Percentiles rank a stretch among this genome's conserved stretches.
These are phyloP conservation scores for Brienomyrus brachyistius DNA, from an alignment of 2,113 vertebrate genomes.

Conservation along the genomic window DNA sequence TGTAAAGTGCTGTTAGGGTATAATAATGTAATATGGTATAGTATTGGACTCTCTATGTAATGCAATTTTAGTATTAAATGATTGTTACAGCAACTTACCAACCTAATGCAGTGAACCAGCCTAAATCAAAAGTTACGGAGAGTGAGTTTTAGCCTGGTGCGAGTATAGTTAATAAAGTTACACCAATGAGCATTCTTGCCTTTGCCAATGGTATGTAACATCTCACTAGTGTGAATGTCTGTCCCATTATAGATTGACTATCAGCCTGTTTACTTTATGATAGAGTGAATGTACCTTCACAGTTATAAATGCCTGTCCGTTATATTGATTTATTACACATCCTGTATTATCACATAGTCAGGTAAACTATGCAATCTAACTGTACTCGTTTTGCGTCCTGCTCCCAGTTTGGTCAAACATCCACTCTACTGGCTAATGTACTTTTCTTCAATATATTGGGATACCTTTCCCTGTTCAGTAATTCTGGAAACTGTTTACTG, in stretches of 20 bases:
- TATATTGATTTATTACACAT: neutral
- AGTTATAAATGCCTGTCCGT: neutral
- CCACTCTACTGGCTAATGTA: neutral
- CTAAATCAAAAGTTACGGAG: neutral
- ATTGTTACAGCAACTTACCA: neutral
- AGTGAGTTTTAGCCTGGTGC: neutral
- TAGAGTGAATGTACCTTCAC: neutral
- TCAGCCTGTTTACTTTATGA: neutral
- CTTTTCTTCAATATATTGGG: neutral
- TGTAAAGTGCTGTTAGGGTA: neutral
- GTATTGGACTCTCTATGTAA: neutral
- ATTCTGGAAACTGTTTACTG: neutral
- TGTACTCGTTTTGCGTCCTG: neutral
- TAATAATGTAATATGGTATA: neutral
- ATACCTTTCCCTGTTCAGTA: neutral
- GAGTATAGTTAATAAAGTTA: neutral
- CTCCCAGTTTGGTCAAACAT: neutral
- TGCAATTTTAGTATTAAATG: neutral
- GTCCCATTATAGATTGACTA: neutral
- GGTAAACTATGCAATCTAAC: neutral
- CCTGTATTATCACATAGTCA: neutral
- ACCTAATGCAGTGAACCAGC: neutral
- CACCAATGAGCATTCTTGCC: neutral
- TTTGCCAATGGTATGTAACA: neutral
- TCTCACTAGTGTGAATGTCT: neutral